Evolutionary conservation across 92 coral and sea anemone genomes (phyloP).

Genomic region (Porites cylindrica): DNA sequence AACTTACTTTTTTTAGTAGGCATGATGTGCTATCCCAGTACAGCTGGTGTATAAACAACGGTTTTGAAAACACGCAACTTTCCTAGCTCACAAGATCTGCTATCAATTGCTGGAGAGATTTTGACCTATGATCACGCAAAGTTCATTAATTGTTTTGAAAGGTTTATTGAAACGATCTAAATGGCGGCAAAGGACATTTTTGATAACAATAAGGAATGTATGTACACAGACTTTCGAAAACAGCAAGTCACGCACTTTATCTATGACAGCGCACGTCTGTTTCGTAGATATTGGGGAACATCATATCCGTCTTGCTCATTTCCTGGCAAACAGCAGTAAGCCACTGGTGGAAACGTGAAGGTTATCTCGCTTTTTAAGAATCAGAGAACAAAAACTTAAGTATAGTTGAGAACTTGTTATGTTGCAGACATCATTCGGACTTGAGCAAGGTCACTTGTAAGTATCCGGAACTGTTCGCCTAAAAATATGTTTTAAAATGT

Average conservation of each 20-base stretch:
- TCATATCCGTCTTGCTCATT: conserved; percentile 7
- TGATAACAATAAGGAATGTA: conserved; percentile 22
- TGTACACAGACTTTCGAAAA: conserved; percentile 4
- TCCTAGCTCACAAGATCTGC: conserved; percentile 12
- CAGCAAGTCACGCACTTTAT: conserved; percentile 26
- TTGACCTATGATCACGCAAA: conserved; percentile 24
- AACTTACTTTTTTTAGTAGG: conserved; percentile 45
- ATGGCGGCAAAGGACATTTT: background rate
- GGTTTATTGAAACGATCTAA: background rate
- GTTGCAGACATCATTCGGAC: background rate
- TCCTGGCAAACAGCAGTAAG: background rate
- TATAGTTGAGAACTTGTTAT: background rate
- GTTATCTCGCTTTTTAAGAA: conserved; percentile 24
- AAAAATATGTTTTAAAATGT: background rate
- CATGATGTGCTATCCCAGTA: conserved; percentile 21
- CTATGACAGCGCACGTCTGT: conserved; percentile 28
- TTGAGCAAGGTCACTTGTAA: background rate
- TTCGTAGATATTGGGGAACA: conserved; percentile 8
- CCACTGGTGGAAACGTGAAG: conserved; percentile 4
- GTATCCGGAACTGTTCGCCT: background rate
- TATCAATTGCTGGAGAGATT: conserved; percentile 22
- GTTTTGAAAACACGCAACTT: conserved; percentile 11
- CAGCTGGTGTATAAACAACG: conserved; percentile 12
- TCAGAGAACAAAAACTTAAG: background rate
- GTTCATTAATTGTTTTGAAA: conserved; percentile 22